These are phyloP conservation scores for Tursiops truncatus DNA, from an alignment of 2,113 vertebrate genomes.

Conservation along the genomic window DNA sequence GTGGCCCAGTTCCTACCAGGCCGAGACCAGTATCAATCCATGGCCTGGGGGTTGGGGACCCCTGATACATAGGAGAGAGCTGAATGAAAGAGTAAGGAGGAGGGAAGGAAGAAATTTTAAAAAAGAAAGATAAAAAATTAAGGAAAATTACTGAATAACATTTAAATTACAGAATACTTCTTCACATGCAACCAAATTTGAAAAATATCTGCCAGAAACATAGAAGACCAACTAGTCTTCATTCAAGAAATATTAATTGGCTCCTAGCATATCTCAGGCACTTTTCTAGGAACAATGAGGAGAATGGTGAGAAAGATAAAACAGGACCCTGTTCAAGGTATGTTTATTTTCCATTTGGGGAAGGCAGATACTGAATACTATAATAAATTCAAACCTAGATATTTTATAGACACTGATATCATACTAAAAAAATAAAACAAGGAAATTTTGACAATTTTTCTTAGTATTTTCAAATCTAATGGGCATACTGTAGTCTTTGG, in stretches of 20 bases:
- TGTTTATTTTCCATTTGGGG: background rate
- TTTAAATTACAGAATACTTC: background rate
- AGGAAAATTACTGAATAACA: background rate
- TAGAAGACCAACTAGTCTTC: background rate
- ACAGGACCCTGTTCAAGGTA: background rate
- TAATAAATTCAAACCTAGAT: background rate
- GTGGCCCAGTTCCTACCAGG: too few relatives aligned
- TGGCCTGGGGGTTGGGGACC: too few relatives aligned
- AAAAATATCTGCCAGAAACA: background rate
- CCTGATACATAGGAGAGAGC: accelerated
- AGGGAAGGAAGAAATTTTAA: background rate
- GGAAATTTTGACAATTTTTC: background rate
- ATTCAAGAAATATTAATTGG: background rate
- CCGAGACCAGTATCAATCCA: too few relatives aligned
- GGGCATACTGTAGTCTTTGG: background rate
- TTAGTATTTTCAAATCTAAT: background rate
- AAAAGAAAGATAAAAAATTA: background rate
- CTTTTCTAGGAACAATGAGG: background rate
- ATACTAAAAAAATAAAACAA: background rate
- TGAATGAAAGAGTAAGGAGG: background rate
- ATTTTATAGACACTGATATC: background rate
- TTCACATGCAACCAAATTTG: background rate
- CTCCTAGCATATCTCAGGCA: accelerated
- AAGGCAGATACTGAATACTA: background rate
- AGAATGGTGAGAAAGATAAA: background rate